Evolutionary conservation across 37 sponge, comb jelly and placozoan genomes (phyloP).

Genomic region (Dysidea cf. avara): DNA sequence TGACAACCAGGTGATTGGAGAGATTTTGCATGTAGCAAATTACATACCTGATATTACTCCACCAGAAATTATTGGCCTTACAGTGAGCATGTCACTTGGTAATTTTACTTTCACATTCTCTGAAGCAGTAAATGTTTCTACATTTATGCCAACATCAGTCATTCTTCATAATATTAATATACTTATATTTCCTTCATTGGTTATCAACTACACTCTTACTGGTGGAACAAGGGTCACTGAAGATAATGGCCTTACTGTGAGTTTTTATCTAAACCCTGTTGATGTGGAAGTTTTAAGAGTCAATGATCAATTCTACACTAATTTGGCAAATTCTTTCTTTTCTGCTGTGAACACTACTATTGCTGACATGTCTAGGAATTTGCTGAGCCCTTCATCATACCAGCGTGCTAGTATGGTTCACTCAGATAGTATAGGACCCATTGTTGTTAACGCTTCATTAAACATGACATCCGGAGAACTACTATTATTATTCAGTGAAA

Average conservation of each 20-base stretch:
- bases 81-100: conserved; percentile 85
- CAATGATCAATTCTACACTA: conserved; percentile 10
- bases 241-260: conserved; percentile 57
- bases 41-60: conserved; percentile 63
- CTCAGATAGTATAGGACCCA: conserved; percentile 60
- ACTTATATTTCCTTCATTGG: not conserved
- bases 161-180: conserved; percentile 41
- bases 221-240: conserved; percentile 50
- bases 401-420: conserved; percentile 22
- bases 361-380: conserved; percentile 67
- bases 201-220: conserved; percentile 62
- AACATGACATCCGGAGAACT: conserved; percentile 56
- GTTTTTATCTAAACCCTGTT: conserved; percentile 50
- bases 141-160: conserved; percentile 63
- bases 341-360: conserved; percentile 58
- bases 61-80: conserved; percentile 53
- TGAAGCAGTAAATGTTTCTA: conserved; percentile 76
- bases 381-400: conserved; percentile 19
- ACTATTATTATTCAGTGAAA: conserved; percentile 68
- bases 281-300: conserved; percentile 60
- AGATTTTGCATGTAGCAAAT: conserved; percentile 23
- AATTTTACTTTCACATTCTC: conserved; percentile 61
- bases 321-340: conserved; percentile 37
- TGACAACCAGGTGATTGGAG: conserved; percentile 38
- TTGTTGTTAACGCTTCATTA: conserved; percentile 35